phyloP scores from a whole-genome alignment of 2,888 invertebrate genomes.

The Drosophila infuscata region DNA sequence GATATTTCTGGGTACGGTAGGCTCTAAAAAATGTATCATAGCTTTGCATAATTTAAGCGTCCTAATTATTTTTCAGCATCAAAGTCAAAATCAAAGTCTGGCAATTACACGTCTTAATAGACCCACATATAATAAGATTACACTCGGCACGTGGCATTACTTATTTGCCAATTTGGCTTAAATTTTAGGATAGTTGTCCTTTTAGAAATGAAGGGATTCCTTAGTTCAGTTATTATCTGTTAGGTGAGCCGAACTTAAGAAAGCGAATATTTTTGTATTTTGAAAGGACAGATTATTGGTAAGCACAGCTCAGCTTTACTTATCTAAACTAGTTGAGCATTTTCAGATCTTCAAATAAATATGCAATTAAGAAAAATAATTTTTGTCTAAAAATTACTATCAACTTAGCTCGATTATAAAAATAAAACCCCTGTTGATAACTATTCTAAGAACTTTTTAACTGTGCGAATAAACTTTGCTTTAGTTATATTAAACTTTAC shows the following conservation, averaged over 20 bases:
- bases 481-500: background rate
- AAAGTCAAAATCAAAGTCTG: conserved; percentile 13
- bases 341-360: background rate
- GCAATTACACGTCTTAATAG: background rate
- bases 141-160: background rate
- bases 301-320: background rate
- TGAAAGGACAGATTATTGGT: background rate
- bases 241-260: too few relatives aligned
- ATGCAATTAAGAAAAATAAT: background rate
- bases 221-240: background rate
- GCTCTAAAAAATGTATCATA: conserved; percentile 24
- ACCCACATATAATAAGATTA: conserved; percentile 1
- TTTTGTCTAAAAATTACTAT: background rate
- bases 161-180: background rate
- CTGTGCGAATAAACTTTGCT: background rate
- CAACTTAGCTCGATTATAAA: background rate
- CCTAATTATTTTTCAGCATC: conserved; percentile 56
- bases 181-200: background rate
- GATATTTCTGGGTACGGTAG: background rate
- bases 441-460: background rate
- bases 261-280: too few relatives aligned
- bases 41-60: conserved; percentile 45
- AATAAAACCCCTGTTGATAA: background rate
- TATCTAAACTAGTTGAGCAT: background rate
- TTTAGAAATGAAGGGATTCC: background rate